A percentile compares a stretch with the other conserved stretches of the same genome.
phyloP scores from a whole-genome alignment of 2,797 vertebrate genomes.

The Melanotaenia nigrans region DNA sequence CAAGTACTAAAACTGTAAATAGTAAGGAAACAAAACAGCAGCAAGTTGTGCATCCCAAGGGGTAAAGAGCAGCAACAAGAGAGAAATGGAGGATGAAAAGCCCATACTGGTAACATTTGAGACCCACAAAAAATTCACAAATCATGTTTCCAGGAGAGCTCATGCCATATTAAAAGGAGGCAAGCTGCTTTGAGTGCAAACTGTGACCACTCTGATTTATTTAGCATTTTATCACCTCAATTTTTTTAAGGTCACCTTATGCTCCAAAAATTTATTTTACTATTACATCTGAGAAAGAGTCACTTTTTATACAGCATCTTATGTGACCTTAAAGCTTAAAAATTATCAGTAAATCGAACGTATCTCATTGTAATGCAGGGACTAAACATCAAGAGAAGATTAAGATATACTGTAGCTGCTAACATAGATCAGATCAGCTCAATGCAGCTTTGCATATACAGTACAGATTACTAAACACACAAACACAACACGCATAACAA shows the following conservation, averaged over 20 bases:
- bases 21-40: neutral
- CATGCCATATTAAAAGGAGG: neutral
- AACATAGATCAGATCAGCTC: neutral
- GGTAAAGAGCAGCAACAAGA: neutral
- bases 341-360: neutral
- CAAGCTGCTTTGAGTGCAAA: neutral
- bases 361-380: neutral
- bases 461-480: conserved; percentile 2
- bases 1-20: neutral
- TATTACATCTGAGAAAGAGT: neutral
- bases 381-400: neutral
- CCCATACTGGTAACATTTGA: neutral
- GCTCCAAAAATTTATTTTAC: neutral
- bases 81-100: neutral
- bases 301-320: neutral
- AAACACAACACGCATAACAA: conserved; percentile 16
- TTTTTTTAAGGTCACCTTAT: neutral
- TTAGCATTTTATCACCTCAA: neutral
- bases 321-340: neutral
- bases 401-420: neutral
- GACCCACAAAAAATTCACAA: neutral
- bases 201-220: neutral
- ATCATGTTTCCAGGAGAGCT: neutral
- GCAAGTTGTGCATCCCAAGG: neutral
- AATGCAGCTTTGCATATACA: conserved; percentile 7